These are phyloP conservation scores for Eumeta japonica DNA, from an alignment of 1,140 invertebrate genomes.

Conservation along the genomic window DNA sequence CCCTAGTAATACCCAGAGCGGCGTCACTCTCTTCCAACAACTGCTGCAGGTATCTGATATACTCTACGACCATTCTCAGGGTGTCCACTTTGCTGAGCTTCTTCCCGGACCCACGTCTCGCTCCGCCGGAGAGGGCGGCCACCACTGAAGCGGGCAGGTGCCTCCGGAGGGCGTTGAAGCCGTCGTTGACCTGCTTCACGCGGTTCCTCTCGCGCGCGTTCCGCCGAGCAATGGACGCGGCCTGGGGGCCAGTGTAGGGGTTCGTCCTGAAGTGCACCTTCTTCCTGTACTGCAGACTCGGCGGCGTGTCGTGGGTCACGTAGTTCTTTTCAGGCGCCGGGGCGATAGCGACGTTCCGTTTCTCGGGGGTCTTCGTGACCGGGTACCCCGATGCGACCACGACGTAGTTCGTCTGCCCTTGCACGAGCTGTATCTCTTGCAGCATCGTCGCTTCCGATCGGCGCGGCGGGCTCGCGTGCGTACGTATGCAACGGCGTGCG, in stretches of 20 bases:
- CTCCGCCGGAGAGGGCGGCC: constrained; percentile 67
- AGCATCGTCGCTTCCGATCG: constrained; percentile 43
- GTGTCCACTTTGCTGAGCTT: constrained; percentile 96
- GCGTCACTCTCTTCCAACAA: constrained; percentile 71
- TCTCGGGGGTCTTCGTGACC: constrained; percentile 42
- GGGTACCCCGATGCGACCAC: constrained; percentile 56
- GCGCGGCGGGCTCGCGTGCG: constrained; percentile 29
- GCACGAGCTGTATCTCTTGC: constrained; percentile 55
- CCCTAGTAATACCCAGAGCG: constrained; percentile 30
- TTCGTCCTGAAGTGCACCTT: constrained; percentile 69
- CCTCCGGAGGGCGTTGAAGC: constrained; percentile 82
- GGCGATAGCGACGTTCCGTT: constrained; percentile 55
- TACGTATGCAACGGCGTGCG: too few relatives aligned
- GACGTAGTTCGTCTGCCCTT: constrained; percentile 59
- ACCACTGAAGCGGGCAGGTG: constrained; percentile 80
- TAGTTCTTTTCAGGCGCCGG: constrained; percentile 57
- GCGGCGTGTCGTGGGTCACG: constrained; percentile 47
- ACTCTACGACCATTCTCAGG: constrained; percentile 88
- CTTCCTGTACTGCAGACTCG: constrained; percentile 64
- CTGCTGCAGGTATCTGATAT: constrained; percentile 85
- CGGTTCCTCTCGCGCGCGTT: constrained; percentile 93
- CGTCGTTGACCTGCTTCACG: constrained; percentile 94
- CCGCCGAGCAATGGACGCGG: constrained; percentile 83
- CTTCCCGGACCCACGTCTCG: constrained; percentile 72
- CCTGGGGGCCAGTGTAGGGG: constrained; percentile 65